Base-by-base conservation (phyloP, 2,888 invertebrate species). In the Lasioglossum figueresi region DNA sequence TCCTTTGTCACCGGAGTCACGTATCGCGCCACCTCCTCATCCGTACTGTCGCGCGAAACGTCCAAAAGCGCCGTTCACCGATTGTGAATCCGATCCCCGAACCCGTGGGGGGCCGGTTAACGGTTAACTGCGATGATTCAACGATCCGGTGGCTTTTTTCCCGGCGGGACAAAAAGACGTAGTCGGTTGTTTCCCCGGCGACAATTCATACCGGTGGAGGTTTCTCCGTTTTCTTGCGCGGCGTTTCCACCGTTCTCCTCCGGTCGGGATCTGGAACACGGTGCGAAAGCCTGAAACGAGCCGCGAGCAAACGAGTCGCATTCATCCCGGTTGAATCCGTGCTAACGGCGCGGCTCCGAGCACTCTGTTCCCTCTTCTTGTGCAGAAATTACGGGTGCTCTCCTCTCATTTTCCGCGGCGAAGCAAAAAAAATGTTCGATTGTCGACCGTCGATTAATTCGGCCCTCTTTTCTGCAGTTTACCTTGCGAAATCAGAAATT, bases 251-350 rank as follows among this genome's bases (percentile, higher is more conserved):
- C 74, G 52, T 37, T 23, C 23, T n/a, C 6, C 63, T 14, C 27
- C 27, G 12, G 34, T 1, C 4, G 19, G 5, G 34, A 74, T 74
- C n/a, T 74, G 16, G 52, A 37, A 56, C 74, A 56, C 73, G 48
- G 19, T 48, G 27, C 23, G 52, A 52, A n/a, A 52, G 16, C 23
- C 31, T 12, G 43, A 76, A 76, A 76, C 75, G 59, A 76, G 75
- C 43, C 31, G 43, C 70, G 23, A 70, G 68, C 68, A 63, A 63
- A 63, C 63, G 63, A 63, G 63, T 34, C 48, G 19, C 45, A 75
- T 59, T 75, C 59, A 63, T 40, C 59, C 37, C 37, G 48, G 37
- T 4, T 40, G 63, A 76, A 76, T 74, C 76, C 40, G 76, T n/a
- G 59, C 19, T 43, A 27, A 76, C 63, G 10, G 45, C 74, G 12